phyloP scores from a whole-genome alignment of 1,140 invertebrate genomes.

The Liolophura sinensis region DNA sequence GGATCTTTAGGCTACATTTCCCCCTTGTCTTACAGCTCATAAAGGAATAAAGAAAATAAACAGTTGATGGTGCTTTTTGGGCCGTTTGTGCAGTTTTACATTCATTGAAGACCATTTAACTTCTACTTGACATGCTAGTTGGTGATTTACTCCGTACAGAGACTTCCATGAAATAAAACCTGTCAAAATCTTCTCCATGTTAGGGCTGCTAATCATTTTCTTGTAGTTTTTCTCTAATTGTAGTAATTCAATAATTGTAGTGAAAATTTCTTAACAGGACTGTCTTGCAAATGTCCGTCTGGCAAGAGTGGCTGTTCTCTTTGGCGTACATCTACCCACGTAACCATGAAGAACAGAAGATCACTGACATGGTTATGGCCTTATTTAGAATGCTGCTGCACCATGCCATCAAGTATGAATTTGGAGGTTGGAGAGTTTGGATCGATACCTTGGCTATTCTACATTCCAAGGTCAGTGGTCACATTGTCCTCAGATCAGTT shows the following conservation, averaged over 20 bases:
- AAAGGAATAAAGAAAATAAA: too few relatives aligned
- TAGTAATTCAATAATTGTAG: conserved; percentile 2
- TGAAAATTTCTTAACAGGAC: conserved; percentile 65
- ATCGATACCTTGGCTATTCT: conserved; percentile 99
- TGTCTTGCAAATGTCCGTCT: conserved; percentile 99
- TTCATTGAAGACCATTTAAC: too few relatives aligned
- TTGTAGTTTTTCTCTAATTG: too few relatives aligned
- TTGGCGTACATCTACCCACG: conserved; percentile 98
- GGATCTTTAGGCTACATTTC: too few relatives aligned
- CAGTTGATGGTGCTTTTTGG: too few relatives aligned
- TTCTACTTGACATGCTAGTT: too few relatives aligned
- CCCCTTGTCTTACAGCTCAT: too few relatives aligned
- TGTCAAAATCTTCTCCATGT: too few relatives aligned
- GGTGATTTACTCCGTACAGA: too few relatives aligned
- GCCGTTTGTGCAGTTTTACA: too few relatives aligned
- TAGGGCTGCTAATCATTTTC: too few relatives aligned
- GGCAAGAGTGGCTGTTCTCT: conserved; percentile 99
- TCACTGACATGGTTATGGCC: conserved; percentile 97
- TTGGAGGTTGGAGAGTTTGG: conserved; percentile 99
- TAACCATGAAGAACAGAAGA: conserved; percentile 91
- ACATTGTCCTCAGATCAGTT: background rate
- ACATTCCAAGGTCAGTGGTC: conserved; percentile 93
- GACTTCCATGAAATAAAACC: too few relatives aligned
- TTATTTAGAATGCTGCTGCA: conserved; percentile 96
- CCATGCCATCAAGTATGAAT: conserved; percentile 99